Percentiles rank a stretch among this genome's conserved stretches.
Evolutionary conservation across 64 coral and sea anemone genomes (phyloP).

Genomic region (Montipora capricornis): DNA sequence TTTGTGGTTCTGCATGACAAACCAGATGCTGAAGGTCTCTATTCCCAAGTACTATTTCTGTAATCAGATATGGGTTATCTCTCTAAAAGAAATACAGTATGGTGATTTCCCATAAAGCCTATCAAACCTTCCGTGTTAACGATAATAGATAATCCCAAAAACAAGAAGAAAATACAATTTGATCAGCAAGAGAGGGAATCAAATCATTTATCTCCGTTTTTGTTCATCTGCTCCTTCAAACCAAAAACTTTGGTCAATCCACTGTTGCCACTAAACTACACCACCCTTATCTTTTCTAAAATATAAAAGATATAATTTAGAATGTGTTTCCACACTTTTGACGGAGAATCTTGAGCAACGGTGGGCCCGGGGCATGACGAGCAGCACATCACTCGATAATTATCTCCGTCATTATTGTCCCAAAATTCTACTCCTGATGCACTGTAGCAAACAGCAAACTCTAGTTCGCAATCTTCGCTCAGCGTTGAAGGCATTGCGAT

Average conservation of each 20-base stretch:
- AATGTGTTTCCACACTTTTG: not conserved
- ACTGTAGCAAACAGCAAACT: slow-evolving; percentile 91
- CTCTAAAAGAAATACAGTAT: too few relatives aligned
- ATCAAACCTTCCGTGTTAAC: too few relatives aligned
- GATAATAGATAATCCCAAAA: too few relatives aligned
- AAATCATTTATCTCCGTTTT: too few relatives aligned
- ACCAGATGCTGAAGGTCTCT: too few relatives aligned
- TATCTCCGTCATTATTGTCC: slow-evolving; percentile 95
- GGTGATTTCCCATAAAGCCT: too few relatives aligned
- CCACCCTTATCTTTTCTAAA: not conserved
- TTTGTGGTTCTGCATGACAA: too few relatives aligned
- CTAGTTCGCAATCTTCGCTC: slow-evolving; percentile 80
- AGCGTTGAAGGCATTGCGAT: slow-evolving; percentile 68
- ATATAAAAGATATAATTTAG: not conserved
- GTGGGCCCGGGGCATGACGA: not conserved
- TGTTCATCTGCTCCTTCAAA: too few relatives aligned
- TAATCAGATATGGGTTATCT: too few relatives aligned
- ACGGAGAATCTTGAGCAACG: not conserved
- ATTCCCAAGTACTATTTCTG: too few relatives aligned
- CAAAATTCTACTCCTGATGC: slow-evolving; percentile 80
- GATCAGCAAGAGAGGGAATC: too few relatives aligned
- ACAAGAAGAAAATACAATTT: too few relatives aligned
- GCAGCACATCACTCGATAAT: slow-evolving; percentile 81
- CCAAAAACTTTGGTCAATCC: not conserved
- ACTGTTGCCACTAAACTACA: not conserved